These are phyloP conservation scores for Pristionchus mayeri DNA, from an alignment of 2,888 invertebrate species.

Conservation along the genomic window DNA sequence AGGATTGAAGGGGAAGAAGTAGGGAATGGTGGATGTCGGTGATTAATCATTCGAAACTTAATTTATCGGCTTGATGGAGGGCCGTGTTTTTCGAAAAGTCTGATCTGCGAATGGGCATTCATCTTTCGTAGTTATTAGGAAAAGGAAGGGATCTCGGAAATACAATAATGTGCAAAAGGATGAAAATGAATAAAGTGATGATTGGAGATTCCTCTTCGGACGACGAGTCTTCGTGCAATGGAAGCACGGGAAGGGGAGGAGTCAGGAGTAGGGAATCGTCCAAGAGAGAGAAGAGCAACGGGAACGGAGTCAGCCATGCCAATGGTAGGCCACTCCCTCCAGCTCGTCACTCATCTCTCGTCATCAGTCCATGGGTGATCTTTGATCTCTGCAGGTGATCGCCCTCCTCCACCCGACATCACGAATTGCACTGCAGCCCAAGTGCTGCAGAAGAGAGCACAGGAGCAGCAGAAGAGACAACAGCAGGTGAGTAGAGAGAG, in stretches of 20 bases:
- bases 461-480: conserved; percentile 62
- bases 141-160: too few species aligned
- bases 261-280: conserved; percentile 28
- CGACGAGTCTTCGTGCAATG: conserved; percentile 37
- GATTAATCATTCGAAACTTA: too few species aligned
- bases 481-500: conserved; percentile 55
- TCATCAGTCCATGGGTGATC: too few species aligned
- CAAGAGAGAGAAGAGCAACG: conserved; percentile 22
- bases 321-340: neutral
- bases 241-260: conserved; percentile 40
- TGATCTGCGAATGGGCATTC: too few species aligned
- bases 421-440: conserved; percentile 59
- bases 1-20: neutral
- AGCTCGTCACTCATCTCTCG: too few species aligned
- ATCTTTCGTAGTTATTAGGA: too few species aligned
- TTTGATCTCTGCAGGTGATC: conserved; percentile 43
- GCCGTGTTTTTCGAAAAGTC: too few species aligned
- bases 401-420: conserved; percentile 49
- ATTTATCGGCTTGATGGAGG: too few species aligned
- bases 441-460: conserved; percentile 61
- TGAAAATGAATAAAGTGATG: neutral
- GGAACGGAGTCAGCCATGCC: neutral
- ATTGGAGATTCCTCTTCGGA: conserved; percentile 41
- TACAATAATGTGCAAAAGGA: too few species aligned
- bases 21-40: neutral